Conservation (phyloP, 2,113 vertebrate genomes). For the Laticauda colubrina region DNA sequence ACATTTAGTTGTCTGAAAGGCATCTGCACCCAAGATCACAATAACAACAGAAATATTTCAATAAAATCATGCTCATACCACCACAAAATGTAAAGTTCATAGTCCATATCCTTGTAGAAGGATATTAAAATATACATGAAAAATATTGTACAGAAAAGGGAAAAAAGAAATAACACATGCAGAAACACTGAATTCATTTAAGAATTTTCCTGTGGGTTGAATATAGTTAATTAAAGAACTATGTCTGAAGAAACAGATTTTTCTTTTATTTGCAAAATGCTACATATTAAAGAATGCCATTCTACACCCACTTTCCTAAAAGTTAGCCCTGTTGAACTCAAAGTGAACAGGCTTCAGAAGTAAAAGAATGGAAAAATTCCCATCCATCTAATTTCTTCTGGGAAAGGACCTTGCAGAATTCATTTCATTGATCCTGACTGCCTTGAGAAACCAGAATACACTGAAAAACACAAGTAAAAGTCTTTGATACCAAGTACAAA, state of each 20-base stretch:
- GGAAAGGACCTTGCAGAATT: not conserved
- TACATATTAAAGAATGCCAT: not conserved
- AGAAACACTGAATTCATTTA: not conserved
- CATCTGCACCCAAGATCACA: not conserved
- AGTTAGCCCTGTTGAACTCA: not conserved
- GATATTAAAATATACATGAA: not conserved
- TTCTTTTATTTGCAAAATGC: not conserved
- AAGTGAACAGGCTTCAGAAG: not conserved
- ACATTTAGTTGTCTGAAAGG: not conserved
- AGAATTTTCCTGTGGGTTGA: not conserved
- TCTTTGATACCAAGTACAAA: constrained; percentile 14
- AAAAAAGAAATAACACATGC: not conserved
- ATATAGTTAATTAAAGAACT: not conserved
- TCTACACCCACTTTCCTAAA: not conserved
- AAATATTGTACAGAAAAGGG: no score
- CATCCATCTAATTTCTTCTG: not conserved
- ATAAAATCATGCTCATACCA: not conserved
- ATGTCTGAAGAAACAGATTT: not conserved
- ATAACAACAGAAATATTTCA: not conserved
- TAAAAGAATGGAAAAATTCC: not conserved
- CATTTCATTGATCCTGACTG: constrained; percentile 1
- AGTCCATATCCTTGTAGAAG: not conserved
- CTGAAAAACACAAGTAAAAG: not conserved
- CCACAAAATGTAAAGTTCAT: not conserved
- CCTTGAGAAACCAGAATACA: not conserved